Evolutionary conservation across 2,888 invertebrate species (phyloP), one percentile per base, ranked within the genome.

Genomic region (Parasteatoda lunata): DNA sequence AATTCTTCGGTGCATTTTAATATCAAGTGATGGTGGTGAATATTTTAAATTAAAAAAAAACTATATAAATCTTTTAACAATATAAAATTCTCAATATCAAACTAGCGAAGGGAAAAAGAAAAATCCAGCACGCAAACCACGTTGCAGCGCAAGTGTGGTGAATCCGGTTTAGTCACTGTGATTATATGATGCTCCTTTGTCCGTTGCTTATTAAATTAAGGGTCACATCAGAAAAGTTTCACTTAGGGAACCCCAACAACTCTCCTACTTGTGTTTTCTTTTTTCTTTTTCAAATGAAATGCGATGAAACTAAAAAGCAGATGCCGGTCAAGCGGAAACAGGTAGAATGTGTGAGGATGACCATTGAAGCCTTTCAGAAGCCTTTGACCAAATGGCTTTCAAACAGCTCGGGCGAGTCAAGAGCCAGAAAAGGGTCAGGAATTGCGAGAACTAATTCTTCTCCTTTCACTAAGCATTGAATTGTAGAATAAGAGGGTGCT

Each of bases 251-350:
- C 11, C 59, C 59, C 30, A 30, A 30, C 30, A 30, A n/a, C 59
- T 13, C 59, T 59, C 59, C 9, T 59, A 13, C 59, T 13, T 13
- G 9, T 13, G 9, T 68, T 15, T 68, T 68, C 66, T 68, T 45
- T 68, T 68, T 15, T 48, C 59, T 30, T 13, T 51, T 54, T 45
- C 30, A 71, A 83, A 83, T 77, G 65, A 71, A 77, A 77, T 59
- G 77, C 71, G 70, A 70, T 47, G 76, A 72, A 51, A 30, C 11
- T n/a, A 13, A 47, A 30, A 72, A 72, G 13, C 52, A 45, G 4
- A 48, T 13, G 65, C 49, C 70, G 83, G 83, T 83, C 83, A 83
- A 83, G 66, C 54, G 83, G 70, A 77, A 77, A 83, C 77, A 68
- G 70, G 76, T 64, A 79, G 70, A 82, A 48, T 47, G 54, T 6